Evolutionary conservation across 2,888 invertebrate species (phyloP), one percentile per base, ranked within the genome.

Genomic region (Drosophila kambysellisi): DNA sequence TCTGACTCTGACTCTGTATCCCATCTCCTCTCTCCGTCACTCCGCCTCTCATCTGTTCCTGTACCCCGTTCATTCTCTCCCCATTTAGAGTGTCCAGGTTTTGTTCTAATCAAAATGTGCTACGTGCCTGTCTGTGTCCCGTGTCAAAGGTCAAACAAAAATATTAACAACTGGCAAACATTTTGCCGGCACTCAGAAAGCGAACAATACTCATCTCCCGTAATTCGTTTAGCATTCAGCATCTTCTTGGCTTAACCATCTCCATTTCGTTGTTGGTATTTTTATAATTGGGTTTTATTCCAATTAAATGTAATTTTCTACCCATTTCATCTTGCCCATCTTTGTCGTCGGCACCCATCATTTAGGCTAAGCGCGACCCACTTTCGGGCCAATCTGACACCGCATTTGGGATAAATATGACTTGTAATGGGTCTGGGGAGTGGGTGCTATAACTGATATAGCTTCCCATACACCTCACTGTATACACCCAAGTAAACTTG

Each of bases 31-130:
- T 37, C n/a, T 4, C 39, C 12, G 25, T 6, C 15, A 33, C 11
- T 15, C 35, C 35, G 7, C 20, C 20, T 20, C 33, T 2, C 12
- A 35, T 9, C 37, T 37, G 25, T 54, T 25, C 25, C 15, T 54
- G 17, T 37, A 17, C 17, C n/a, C 30, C 57, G 30, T 30, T 57
- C 43, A 20, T 57, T 17, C 39, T 20, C n/a, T 8, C 12, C 43
- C 66, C 62, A 60, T 56, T 69, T 57, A 52, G 46, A 53, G 56
- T 58, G 67, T 74, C 75, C 71, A 70, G 74, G 78, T 81, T 86
- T 72, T 74, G 81, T 84, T 86, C 84, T 85, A 81, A 82, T 86
- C 84, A 86, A 83, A 83, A 75, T 80, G 83, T 70, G 83, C 73
- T 85, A 85, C 86, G 86, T 86, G 82, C 60, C 74, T 65, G 50